Evolutionary conservation across 2,113 vertebrate species (phyloP).

Genomic region (Sylvietta virens): DNA sequence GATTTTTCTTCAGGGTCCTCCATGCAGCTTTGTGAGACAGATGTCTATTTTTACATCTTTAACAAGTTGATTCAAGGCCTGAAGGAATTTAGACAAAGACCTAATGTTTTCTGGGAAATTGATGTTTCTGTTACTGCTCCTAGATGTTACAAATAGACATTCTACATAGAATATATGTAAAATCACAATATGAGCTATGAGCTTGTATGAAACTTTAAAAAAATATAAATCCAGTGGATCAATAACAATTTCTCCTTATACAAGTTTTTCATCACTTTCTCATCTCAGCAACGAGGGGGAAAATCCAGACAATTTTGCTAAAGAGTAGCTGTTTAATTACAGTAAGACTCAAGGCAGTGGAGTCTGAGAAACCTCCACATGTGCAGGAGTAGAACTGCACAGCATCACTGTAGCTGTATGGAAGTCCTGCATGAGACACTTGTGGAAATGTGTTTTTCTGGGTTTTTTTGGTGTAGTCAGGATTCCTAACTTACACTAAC

Average conservation of each 20-base stretch:
- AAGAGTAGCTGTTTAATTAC: neutral
- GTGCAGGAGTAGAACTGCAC: neutral
- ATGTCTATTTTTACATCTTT: neutral
- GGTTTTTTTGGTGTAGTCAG: neutral
- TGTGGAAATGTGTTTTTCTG: neutral
- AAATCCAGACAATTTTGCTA: neutral
- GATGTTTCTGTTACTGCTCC: neutral
- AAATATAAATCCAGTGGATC: neutral
- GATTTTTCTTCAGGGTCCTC: neutral
- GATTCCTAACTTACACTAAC: neutral
- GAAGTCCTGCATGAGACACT: neutral
- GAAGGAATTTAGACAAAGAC: neutral
- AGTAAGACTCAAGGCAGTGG: neutral
- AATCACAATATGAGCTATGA: neutral
- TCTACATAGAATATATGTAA: neutral
- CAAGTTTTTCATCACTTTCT: neutral
- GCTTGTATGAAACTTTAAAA: neutral
- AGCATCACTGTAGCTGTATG: neutral
- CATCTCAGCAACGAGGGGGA: neutral
- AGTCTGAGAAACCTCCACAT: neutral
- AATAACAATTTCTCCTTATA: neutral
- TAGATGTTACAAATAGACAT: neutral
- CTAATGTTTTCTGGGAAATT: neutral
- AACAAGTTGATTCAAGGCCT: neutral
- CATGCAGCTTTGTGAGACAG: neutral